Percentiles rank a stretch among this genome's conserved stretches.
Evolutionary conservation across 1,140 invertebrate genomes (phyloP).

Genomic region (Metopolophium dirhodum): DNA sequence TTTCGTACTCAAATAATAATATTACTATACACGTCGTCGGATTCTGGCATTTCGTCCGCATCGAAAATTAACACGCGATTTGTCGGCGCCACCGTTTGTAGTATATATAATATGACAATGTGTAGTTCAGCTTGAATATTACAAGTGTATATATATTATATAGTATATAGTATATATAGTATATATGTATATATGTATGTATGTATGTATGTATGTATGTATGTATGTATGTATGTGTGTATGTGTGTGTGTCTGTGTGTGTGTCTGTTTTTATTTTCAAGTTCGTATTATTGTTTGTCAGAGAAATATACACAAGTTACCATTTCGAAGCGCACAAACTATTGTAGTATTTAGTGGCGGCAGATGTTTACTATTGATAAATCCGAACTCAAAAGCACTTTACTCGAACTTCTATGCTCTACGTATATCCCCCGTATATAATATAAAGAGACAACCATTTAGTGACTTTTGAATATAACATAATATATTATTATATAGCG

Average conservation of each 20-base stretch:
- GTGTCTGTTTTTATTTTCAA: conserved; percentile 9
- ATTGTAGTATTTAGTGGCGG: conserved; percentile 26
- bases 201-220: not conserved
- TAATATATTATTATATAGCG: not conserved
- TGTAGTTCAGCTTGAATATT: not conserved
- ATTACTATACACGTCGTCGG: not conserved
- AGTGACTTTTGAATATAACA: not conserved
- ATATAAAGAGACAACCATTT: conserved; percentile 9
- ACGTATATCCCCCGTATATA: not conserved
- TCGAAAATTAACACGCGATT: not conserved
- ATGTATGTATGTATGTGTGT: not conserved
- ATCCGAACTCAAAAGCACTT: conserved; percentile 40
- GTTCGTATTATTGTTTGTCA: conserved; percentile 11
- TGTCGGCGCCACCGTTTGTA: not conserved
- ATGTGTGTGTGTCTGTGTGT: not conserved
- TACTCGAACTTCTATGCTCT: not conserved
- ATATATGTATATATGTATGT: not conserved
- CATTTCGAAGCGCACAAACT: not conserved
- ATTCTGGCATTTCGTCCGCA: not conserved
- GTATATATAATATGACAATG: not conserved
- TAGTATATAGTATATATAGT: no score
- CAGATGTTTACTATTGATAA: conserved; percentile 45
- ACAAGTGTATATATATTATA: not conserved
- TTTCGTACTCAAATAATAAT: not conserved
- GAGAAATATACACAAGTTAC: not conserved